Evolutionary conservation across 2,113 vertebrate genomes (phyloP), one percentile per base, ranked within the genome.

Genomic region (Indri indri): DNA sequence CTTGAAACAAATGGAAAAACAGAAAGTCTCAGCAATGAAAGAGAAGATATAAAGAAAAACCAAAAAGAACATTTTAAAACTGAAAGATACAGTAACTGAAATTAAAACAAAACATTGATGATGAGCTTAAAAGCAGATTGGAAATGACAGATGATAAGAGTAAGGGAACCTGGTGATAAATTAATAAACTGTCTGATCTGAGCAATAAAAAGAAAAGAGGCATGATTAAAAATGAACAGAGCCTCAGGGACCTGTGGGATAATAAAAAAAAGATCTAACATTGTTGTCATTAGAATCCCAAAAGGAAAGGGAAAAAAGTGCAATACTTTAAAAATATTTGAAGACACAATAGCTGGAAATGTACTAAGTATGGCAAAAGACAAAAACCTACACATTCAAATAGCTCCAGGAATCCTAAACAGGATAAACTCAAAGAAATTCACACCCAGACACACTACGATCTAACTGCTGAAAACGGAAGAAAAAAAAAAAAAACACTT

Each of bases 371-470:
- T 1, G 6, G 52, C 42, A 95, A 91, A 83, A 88, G 50, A 86
- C 17, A 37, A 94, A 95, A 77, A 34, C 25, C 70, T 32, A 91
- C 23, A 71, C 12, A 65, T 70, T 61, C 92, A 74, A 50, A 81
- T 0, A 73, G 25, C 20, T 80, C 45, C 22, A 14, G 65, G 61
- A 97, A 82, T 10, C 34, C 42, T 54, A 23, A 34, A 40, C 42
- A 95, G 50, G 68, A 96, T 86, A 61, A 73, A 82, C 18, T 71
- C 82, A 68, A 92, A 92, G 83, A 90, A 86, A 90, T 57, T 30
- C 30, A 54, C 90, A 89, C 34, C 12, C 42, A 88, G 59, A 65
- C 13, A 85, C 25, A 32, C 16, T 9, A n/a, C 65, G 30, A 50
- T 59, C 81, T 86, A 73, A 65, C 71, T 70, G 50, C 73, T 76